Percentiles rank a stretch among this genome's conserved stretches.
Conservation (phyloP, 2,797 vertebrate species). For the Aselliscus stoliczkanus region DNA sequence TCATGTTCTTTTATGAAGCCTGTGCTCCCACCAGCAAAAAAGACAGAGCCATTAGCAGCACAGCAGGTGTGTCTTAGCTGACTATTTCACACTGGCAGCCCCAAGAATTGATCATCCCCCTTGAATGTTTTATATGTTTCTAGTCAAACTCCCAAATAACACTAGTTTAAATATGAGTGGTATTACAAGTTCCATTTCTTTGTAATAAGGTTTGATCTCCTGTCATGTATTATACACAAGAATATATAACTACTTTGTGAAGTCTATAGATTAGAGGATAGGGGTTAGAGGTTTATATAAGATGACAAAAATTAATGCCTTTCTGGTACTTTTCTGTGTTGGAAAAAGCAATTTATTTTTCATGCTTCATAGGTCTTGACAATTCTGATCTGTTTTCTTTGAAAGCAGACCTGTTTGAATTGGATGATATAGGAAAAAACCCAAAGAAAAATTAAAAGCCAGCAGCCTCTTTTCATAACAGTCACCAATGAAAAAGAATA, state of each 20-base stretch:
- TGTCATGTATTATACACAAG: constrained; percentile 70
- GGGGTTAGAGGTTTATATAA: constrained; percentile 42
- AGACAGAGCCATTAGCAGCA: background rate
- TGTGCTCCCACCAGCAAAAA: background rate
- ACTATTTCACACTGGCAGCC: background rate
- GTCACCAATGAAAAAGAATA: constrained; percentile 5
- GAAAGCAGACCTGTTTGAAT: constrained; percentile 65
- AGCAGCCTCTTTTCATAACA: constrained; percentile 30
- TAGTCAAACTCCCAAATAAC: constrained; percentile 41
- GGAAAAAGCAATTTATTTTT: constrained; percentile 64
- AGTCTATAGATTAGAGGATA: constrained; percentile 19
- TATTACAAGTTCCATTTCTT: constrained; percentile 72
- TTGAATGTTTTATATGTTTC: constrained; percentile 25
- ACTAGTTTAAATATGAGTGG: constrained; percentile 74
- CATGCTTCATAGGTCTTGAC: constrained; percentile 53
- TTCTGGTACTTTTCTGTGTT: constrained; percentile 48
- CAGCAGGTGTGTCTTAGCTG: background rate
- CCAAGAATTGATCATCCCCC: background rate
- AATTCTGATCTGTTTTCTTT: constrained; percentile 69
- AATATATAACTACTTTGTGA: constrained; percentile 34
- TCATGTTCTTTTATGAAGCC: constrained; percentile 66
- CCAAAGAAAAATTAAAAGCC: constrained; percentile 45
- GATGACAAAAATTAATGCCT: constrained; percentile 53
- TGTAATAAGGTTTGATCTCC: constrained; percentile 69
- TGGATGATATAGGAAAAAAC: background rate